phyloP scores from a whole-genome alignment of 2,888 invertebrate genomes.

The Hoplodrina blanda region DNA sequence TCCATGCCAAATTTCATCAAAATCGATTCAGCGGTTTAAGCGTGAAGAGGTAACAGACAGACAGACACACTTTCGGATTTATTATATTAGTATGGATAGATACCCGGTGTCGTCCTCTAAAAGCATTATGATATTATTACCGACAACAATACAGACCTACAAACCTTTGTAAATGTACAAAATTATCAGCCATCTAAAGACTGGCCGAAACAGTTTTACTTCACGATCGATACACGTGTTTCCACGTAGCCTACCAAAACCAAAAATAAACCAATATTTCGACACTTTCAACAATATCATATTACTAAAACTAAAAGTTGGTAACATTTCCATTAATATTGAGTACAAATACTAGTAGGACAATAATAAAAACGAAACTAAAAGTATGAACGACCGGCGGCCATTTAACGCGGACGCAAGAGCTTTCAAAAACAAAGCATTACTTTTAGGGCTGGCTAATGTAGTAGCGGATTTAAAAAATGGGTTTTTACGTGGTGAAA shows the following conservation, averaged over 20 bases:
- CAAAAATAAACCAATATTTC: not conserved
- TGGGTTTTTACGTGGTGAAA: not conserved
- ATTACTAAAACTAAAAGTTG: not conserved
- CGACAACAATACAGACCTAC: no score
- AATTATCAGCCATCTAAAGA: no score
- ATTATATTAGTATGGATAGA: no score
- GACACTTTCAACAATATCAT: not conserved
- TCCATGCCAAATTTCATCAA: no score
- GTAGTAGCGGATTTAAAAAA: conserved; percentile 27
- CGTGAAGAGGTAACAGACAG: no score
- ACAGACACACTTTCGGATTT: no score
- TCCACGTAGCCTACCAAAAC: not conserved
- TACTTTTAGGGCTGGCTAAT: conserved; percentile 45
- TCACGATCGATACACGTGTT: not conserved
- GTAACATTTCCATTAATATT: conserved; percentile 29
- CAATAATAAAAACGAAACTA: conserved; percentile 48
- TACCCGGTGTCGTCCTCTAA: no score
- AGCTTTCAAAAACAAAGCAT: conserved; percentile 53
- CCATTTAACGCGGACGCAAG: conserved; percentile 55
- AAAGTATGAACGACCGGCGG: conserved; percentile 24
- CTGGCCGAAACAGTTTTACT: no score
- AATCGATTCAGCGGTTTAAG: no score
- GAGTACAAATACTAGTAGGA: conserved; percentile 24
- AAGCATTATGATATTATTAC: no score
- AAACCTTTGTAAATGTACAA: no score